Base-by-base conservation (phyloP, 37 sponge, comb jelly and placozoan genomes). In the Oopsacas minuta region DNA sequence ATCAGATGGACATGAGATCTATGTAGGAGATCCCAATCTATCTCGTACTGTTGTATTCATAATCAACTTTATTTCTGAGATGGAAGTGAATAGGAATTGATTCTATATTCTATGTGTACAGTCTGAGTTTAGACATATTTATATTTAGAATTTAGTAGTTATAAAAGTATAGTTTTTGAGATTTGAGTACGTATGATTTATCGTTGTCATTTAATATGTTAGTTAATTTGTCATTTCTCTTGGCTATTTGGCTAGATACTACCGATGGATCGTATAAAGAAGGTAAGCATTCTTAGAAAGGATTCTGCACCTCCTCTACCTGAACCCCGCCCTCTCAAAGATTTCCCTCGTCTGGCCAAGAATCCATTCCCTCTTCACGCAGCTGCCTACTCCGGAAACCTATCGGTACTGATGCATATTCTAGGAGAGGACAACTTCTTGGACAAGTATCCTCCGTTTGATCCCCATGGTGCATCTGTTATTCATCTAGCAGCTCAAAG, bases 11-110 rank as follows among this genome's bases (percentile, higher is more conserved):
- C 95, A 94, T 81, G 88, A 94, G 53, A 86, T 97, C 17, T 92
- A 91, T 32, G 93, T 97, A 0, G 96, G 92, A 36, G 99, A 97
- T 83, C 82, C 39, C 17, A 95, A 85, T n/a, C 83, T 38, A 7
- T 85, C 87, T 23, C 84, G 84, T 8, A 36, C 85, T 3, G 37
- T 86, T 34, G 8, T 86, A 10, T 86, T 86, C 35, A 37, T 22
- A 5, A 39, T 86, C 25, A 39, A 46, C n/a, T 84, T 46, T 28
- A 37, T 38, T 38, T 28, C 83, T 7, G 83, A 82, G 75, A 61
- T 61, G 75, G 75, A 61, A 5, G 30, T n/a, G 28, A 12, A 3
- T 12, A 61, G 75, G 32, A 61, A 34, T 34, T 61, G 75, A 25
- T 61, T 61, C 75, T 25, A 5, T 25, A 25, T 61, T 61, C 32